Percentiles rank a stretch among this genome's conserved stretches.
These are phyloP conservation scores for Oasisia sp. DNA, from an alignment of 2,888 invertebrate species.

Conservation along the genomic window DNA sequence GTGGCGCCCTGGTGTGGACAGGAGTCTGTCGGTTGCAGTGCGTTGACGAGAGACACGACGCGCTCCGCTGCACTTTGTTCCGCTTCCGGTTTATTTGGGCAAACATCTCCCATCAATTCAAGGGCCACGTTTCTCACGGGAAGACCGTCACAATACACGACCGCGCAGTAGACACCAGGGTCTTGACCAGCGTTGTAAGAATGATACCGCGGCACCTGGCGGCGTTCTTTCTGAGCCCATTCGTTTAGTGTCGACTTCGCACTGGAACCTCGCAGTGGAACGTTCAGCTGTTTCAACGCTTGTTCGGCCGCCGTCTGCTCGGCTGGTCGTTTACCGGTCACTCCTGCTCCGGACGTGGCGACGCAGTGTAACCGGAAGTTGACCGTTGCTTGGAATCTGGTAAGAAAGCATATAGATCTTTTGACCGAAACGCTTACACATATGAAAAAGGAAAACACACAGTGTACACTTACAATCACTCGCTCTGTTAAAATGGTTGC, in stretches of 20 bases:
- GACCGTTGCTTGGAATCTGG: background rate
- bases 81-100: background rate
- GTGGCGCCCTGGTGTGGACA: background rate
- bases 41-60: background rate
- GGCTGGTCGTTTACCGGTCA: background rate
- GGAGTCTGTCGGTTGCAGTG: background rate
- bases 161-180: background rate
- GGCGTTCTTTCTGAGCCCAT: background rate
- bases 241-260: background rate
- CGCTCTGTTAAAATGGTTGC: too few relatives aligned
- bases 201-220: background rate
- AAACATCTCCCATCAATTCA: background rate
- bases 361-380: background rate
- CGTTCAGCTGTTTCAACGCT: background rate
- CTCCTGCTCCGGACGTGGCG: background rate
- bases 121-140: background rate
- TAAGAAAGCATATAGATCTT: background rate
- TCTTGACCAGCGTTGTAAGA: background rate
- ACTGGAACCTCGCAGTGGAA: background rate
- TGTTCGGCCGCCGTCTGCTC: background rate
- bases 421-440: too few relatives aligned
- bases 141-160: background rate
- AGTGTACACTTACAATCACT: too few relatives aligned
- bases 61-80: background rate
- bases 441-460: too few relatives aligned